Base-by-base conservation (phyloP, 2,113 vertebrate genomes). In the Rhabdomys dilectus region DNA sequence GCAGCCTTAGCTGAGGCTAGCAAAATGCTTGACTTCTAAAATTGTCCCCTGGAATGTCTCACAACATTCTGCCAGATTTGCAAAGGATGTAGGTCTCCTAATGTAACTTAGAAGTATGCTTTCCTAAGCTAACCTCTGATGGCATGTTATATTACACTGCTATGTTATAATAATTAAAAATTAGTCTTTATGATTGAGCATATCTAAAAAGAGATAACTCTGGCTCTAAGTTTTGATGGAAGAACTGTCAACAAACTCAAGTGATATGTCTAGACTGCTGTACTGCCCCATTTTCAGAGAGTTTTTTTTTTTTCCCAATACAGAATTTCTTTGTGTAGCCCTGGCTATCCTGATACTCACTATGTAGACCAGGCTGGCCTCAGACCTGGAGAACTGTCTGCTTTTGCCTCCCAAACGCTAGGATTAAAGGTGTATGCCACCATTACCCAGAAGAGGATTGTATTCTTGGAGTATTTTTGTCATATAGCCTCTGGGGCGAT, bases 401-500 rank as follows among this genome's bases (percentile, higher is more conserved):
- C 29, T 17, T 78, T 48, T 51, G 76, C 53, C 11, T 82, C 51
- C 19, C 36, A 81, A n/a, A 21, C 7, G 12, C 10, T 81, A 56
- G 53, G 53, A 81, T 58, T 22, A 58, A 81, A 81, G 2, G 10
- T 7, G 5, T 39, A 7, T 3, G 10, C 6, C 2, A 82, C 53
- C 36, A 39, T 13, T 26, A 1, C 36, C 36, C 7, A 39, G 36
- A 22, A 8, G 7, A 9, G 21, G 21, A 4, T 31, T 22, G 10
- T 29, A n/a, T 4, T 8, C 29, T 75, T 94, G 53, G 29, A 36
- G 17, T 4, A 48, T 3, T 82, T 89, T 76, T 56, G 21, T 51
- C 64, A 4, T 42, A 2, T 0, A 68, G 3, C 15, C 62, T 72
- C 29, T 29, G 29, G 34, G 5, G 5, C 17, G 7, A 29, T n/a